phyloP scores from a whole-genome alignment of 2,113 vertebrate genomes.

The Grantiella picta region DNA sequence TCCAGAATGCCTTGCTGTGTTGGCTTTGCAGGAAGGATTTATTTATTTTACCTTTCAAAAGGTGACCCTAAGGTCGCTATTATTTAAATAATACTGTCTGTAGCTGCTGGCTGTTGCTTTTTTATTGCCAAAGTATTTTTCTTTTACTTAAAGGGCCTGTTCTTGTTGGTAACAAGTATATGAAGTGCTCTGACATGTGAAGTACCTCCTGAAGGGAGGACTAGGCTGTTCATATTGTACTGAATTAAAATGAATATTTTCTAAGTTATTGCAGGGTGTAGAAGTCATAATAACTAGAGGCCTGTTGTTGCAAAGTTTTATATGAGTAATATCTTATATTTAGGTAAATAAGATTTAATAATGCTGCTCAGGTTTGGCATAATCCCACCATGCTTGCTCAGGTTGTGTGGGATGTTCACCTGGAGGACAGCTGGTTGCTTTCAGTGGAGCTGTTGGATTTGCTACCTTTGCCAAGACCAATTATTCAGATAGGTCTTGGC shows the following conservation, averaged over 20 bases:
- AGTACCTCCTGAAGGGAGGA: not conserved
- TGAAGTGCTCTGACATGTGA: not conserved
- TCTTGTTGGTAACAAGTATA: not conserved
- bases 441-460: not conserved
- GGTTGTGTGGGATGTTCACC: not conserved
- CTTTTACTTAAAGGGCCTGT: not conserved
- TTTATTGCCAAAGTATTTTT: constrained; percentile 14
- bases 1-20: not conserved
- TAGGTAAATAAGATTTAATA: not conserved
- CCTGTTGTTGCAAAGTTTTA: not conserved
- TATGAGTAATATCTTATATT: not conserved
- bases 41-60: constrained; percentile 35
- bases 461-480: not conserved
- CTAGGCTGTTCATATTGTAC: not conserved
- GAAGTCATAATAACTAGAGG: not conserved
- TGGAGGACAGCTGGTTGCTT: not conserved
- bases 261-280: not conserved
- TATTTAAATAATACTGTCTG: constrained; percentile 16
- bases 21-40: constrained; percentile 1
- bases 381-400: fast-evolving
- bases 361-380: not conserved
- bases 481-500: not conserved
- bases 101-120: constrained; percentile 18
- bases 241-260: not conserved
- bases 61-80: constrained; percentile 9